Percentiles rank a stretch among this genome's conserved stretches.
phyloP scores from a whole-genome alignment of 1,140 invertebrate genomes.

The Trichonephila clavipes region DNA sequence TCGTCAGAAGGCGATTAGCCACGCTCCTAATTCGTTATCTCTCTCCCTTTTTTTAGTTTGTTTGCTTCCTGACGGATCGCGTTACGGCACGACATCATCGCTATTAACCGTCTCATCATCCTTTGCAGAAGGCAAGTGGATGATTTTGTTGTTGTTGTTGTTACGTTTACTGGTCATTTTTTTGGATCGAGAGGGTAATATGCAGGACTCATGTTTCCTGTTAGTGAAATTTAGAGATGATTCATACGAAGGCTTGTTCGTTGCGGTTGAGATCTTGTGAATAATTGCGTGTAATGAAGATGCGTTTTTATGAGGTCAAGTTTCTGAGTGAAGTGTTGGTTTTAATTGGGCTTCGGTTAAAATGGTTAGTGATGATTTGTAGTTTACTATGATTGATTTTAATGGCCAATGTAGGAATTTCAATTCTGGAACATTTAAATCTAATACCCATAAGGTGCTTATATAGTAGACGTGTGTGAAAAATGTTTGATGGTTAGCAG shows the following conservation, averaged over 20 bases:
- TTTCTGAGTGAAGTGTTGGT: too few relatives aligned
- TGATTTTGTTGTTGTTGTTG: not conserved
- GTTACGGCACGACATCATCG: not conserved
- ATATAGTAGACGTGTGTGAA: too few relatives aligned
- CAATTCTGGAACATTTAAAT: too few relatives aligned
- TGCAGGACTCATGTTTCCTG: not conserved
- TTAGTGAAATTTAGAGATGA: not conserved
- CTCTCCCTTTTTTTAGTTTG: not conserved
- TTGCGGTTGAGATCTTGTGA: not conserved
- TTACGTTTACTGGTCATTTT: not conserved
- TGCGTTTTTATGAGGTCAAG: not conserved
- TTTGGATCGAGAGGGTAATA: not conserved
- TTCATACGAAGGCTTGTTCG: not conserved
- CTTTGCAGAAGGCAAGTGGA: not conserved
- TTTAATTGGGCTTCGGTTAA: too few relatives aligned
- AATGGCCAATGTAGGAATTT: too few relatives aligned
- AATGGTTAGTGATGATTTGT: too few relatives aligned
- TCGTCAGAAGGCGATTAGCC: conserved; percentile 24
- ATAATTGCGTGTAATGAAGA: not conserved
- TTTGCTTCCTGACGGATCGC: conserved; percentile 1
- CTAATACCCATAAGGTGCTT: too few relatives aligned
- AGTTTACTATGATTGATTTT: too few relatives aligned
- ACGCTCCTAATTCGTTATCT: not conserved
- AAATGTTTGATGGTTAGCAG: too few relatives aligned
- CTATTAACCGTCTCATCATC: conserved; percentile 8